phyloP scores from a whole-genome alignment of 1,140 invertebrate genomes.

The Neuroterus valhalla region DNA sequence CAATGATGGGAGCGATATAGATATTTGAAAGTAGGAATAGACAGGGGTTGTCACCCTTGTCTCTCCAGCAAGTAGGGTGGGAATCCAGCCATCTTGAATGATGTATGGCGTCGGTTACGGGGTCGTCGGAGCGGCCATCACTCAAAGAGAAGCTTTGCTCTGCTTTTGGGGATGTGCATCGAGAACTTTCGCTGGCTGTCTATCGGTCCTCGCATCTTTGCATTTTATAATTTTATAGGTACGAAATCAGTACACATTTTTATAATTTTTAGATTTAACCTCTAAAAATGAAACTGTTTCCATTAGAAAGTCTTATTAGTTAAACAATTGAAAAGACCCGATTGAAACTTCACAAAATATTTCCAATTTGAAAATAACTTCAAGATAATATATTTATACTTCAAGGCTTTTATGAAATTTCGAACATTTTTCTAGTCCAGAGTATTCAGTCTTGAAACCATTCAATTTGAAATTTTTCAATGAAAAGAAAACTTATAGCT shows the following conservation, averaged over 20 bases:
- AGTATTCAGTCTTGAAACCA: no score
- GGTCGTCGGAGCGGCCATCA: slow-evolving; percentile 75
- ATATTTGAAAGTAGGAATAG: slow-evolving; percentile 52
- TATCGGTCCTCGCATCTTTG: slow-evolving; percentile 33
- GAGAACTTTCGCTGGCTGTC: slow-evolving; percentile 37
- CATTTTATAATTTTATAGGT: slow-evolving; percentile 38
- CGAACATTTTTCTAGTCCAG: no score
- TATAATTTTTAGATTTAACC: not conserved
- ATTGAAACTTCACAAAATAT: no score
- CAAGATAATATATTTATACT: no score
- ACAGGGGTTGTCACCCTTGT: slow-evolving; percentile 49
- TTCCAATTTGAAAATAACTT: no score
- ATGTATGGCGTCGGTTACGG: slow-evolving; percentile 76
- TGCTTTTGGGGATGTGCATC: slow-evolving; percentile 48
- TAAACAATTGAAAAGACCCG: no score
- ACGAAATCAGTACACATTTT: no score
- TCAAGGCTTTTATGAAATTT: no score
- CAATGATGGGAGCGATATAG: slow-evolving; percentile 39
- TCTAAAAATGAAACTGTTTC: no score
- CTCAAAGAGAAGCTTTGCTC: slow-evolving; percentile 62
- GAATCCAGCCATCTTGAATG: slow-evolving; percentile 75
- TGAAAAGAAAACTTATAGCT: no score
- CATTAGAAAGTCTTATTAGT: no score
- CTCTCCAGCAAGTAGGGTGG: slow-evolving; percentile 43
- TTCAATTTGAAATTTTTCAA: no score